A percentile compares a stretch with the other conserved stretches of the same genome.
Evolutionary conservation across 2,888 invertebrate genomes (phyloP).

Genomic region (Trimorus sp.): DNA sequence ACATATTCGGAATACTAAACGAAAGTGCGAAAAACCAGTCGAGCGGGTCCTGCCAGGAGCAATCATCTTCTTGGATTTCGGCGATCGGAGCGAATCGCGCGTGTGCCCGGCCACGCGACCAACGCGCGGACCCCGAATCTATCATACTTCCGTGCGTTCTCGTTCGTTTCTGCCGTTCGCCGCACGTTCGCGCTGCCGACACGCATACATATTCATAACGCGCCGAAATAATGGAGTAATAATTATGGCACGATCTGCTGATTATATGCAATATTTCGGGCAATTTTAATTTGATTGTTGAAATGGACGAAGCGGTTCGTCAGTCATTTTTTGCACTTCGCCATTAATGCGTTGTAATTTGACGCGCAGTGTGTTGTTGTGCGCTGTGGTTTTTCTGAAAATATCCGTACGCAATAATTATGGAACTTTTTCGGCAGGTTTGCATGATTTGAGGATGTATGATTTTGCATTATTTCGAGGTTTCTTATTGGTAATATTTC

Average conservation of each 20-base stretch:
- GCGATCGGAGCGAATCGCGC: constrained; percentile 45
- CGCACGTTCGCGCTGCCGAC: constrained; percentile 30
- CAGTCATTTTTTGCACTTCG: no score
- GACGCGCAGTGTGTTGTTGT: no score
- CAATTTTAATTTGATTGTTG: no score
- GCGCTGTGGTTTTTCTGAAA: no score
- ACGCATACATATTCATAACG: constrained; percentile 51
- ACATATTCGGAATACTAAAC: constrained; percentile 45
- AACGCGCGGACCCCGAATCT: constrained; percentile 44
- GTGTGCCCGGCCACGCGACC: constrained; percentile 61
- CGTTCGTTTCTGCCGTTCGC: constrained; percentile 11
- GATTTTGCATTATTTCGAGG: no score
- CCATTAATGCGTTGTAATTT: no score
- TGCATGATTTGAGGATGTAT: no score
- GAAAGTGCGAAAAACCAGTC: constrained; percentile 50
- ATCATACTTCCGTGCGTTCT: constrained; percentile 53
- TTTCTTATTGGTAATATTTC: no score
- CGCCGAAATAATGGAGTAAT: constrained; percentile 45
- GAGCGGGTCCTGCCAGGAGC: constrained; percentile 25
- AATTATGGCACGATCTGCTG: constrained; percentile 17
- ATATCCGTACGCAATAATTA: no score
- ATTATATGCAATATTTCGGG: no score
- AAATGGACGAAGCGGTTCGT: no score
- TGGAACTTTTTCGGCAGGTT: no score
- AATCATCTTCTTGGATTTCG: constrained; percentile 37